Conservation (phyloP, 2,888 invertebrate species). For the Cerastoderma edule region DNA sequence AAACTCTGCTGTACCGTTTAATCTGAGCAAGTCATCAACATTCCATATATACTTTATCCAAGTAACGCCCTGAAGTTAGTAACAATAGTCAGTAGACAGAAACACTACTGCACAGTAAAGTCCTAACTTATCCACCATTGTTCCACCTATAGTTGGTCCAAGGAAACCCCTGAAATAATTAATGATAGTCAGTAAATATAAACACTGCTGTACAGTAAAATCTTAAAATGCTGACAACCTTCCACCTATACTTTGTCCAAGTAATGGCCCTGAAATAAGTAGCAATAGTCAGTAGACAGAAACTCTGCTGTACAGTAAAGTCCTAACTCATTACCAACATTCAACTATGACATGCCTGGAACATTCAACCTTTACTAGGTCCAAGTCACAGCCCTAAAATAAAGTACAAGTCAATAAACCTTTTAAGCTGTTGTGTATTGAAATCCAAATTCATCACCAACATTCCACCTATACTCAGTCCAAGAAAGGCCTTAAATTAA, state of each 20-base stretch:
- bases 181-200: neutral
- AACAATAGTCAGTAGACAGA: neutral
- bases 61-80: conserved; percentile 67
- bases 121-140: conserved; percentile 73
- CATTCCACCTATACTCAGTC: conserved; percentile 73
- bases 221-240: conserved; percentile 73
- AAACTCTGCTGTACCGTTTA: conserved; percentile 81
- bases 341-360: no score
- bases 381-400: conserved; percentile 71
- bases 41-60: conserved; percentile 73
- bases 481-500: conserved; percentile 70
- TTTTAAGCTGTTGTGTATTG: conserved; percentile 81
- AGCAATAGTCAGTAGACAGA: neutral
- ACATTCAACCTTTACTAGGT: conserved; percentile 72
- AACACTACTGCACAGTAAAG: conserved; percentile 82
- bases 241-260: conserved; percentile 74
- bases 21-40: conserved; percentile 77
- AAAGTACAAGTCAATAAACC: neutral
- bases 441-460: conserved; percentile 79
- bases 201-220: conserved; percentile 82
- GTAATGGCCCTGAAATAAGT: conserved; percentile 66
- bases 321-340: conserved; percentile 74
- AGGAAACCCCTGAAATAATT: conserved; percentile 67
- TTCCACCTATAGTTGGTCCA: conserved; percentile 73
- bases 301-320: conserved; percentile 82